These are phyloP conservation scores for Heliothis subflexa DNA, from an alignment of 1,140 invertebrate genomes.

Conservation along the genomic window DNA sequence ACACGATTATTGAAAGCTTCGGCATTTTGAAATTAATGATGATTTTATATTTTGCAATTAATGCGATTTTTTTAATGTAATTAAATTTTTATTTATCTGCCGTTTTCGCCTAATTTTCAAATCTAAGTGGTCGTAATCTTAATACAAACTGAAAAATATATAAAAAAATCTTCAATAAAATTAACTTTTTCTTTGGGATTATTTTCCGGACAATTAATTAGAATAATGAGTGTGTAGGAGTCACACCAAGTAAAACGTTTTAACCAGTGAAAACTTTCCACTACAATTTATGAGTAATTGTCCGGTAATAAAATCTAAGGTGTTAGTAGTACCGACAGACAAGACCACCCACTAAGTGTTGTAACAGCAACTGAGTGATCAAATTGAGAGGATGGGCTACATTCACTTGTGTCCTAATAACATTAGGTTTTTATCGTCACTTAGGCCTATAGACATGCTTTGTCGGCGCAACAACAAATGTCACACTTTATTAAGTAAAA, in stretches of 20 bases:
- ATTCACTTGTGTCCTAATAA: constrained; percentile 34
- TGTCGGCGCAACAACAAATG: neutral
- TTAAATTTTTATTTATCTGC: no score
- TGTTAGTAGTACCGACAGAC: neutral
- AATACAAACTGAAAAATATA: no score
- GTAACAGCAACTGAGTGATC: neutral
- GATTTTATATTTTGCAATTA: no score
- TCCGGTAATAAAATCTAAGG: neutral
- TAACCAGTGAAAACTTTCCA: no score
- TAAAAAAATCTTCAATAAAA: no score
- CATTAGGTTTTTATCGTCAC: constrained; percentile 17
- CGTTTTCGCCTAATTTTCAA: no score
- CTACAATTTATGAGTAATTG: neutral
- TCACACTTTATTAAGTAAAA: neutral
- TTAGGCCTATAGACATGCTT: neutral
- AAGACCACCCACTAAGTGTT: constrained; percentile 15
- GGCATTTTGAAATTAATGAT: neutral
- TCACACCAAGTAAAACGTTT: neutral
- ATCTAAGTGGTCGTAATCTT: no score
- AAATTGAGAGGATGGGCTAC: constrained; percentile 19
- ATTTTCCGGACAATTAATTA: no score
- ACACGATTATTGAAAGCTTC: neutral
- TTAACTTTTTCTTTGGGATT: no score
- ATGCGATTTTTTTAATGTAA: no score
- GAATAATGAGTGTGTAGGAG: no score